These are phyloP conservation scores for Miniopterus natalensis DNA, from an alignment of 2,113 vertebrate genomes.

Conservation along the genomic window DNA sequence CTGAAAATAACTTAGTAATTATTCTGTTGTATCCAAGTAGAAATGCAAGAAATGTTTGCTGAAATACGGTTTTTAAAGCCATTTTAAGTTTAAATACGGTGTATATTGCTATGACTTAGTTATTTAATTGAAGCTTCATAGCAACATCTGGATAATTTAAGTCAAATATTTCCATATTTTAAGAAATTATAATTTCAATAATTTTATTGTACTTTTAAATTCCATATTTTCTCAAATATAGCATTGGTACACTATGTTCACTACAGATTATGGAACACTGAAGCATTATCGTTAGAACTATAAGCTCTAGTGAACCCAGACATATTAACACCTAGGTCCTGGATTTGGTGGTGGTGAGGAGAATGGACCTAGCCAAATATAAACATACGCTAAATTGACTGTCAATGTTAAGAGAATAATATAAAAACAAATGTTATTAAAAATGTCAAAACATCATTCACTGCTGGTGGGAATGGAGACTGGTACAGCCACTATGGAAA, in stretches of 20 bases:
- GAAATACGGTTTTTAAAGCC: not conserved
- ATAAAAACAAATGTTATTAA: not conserved
- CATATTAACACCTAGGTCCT: not conserved
- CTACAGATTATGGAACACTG: not conserved
- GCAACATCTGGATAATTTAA: not conserved
- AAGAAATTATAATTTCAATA: constrained; percentile 15
- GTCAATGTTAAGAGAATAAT: not conserved
- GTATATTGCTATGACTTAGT: not conserved
- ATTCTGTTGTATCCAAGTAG: not conserved
- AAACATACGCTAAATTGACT: not conserved
- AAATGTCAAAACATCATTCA: not conserved
- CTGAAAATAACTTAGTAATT: not conserved
- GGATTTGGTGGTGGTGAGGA: not conserved
- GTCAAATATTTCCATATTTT: not conserved
- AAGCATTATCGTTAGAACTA: not conserved
- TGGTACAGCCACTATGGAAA: too few species aligned
- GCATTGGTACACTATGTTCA: not conserved
- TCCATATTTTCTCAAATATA: not conserved
- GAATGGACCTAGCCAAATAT: not conserved
- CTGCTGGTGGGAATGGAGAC: too few species aligned
- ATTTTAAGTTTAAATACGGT: not conserved
- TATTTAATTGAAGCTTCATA: not conserved
- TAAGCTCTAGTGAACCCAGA: not conserved
- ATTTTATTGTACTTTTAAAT: not conserved
- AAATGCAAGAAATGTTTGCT: not conserved